Evolutionary conservation across 1,140 invertebrate genomes (phyloP).

Genomic region (Orius insidiosus): DNA sequence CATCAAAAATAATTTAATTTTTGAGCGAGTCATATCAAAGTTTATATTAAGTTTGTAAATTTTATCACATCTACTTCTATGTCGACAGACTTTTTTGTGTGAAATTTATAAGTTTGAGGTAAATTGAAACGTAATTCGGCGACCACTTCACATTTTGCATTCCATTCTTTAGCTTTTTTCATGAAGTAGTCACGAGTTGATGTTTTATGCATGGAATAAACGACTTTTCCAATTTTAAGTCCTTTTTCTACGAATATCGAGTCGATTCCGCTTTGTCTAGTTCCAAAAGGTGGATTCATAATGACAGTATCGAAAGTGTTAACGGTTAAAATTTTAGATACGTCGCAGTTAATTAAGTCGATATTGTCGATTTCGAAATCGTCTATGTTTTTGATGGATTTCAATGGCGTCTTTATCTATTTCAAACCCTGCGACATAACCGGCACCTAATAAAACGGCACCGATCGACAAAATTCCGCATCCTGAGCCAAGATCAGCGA

Average conservation of each 20-base stretch:
- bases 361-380: slow-evolving; percentile 43
- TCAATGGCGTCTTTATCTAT: slow-evolving; percentile 65
- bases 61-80: slow-evolving; percentile 80
- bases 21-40: no score
- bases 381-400: slow-evolving; percentile 49
- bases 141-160: slow-evolving; percentile 52
- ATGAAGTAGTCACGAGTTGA: slow-evolving; percentile 67
- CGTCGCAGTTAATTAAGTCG: slow-evolving; percentile 55
- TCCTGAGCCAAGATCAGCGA: slow-evolving; percentile 86
- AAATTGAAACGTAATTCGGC: slow-evolving; percentile 77
- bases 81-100: slow-evolving; percentile 72
- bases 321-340: slow-evolving; percentile 23
- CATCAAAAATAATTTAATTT: no score
- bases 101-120: slow-evolving; percentile 74
- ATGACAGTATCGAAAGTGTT: slow-evolving; percentile 82
- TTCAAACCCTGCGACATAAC: slow-evolving; percentile 45
- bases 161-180: slow-evolving; percentile 45
- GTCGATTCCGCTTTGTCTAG: slow-evolving; percentile 83
- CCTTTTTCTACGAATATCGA: slow-evolving; percentile 71
- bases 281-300: slow-evolving; percentile 98
- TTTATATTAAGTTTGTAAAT: background rate
- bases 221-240: slow-evolving; percentile 46
- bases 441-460: slow-evolving; percentile 54
- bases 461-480: slow-evolving; percentile 75
- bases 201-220: slow-evolving; percentile 90